Base-by-base conservation (phyloP, 2,888 invertebrate genomes). In the Drosophila mimica region DNA sequence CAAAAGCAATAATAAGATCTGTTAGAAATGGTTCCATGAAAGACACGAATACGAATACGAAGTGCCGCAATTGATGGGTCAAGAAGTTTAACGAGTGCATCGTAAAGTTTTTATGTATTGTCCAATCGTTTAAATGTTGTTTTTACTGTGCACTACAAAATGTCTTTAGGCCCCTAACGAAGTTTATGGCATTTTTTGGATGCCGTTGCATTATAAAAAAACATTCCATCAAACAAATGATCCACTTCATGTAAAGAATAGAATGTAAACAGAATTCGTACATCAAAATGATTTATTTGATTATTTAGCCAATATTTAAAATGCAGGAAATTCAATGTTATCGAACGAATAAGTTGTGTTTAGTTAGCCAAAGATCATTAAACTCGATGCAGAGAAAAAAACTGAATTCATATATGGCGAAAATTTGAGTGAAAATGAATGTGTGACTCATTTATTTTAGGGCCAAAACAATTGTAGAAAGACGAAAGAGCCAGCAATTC, bases 271-370 rank as follows among this genome's bases (percentile, higher is more conserved):
- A 38, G 54, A 76, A 74, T 62, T 69, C 65, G 46, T 60, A 49
- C 72, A 84, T 77, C 51, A 66, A 72, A 73, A 58, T 89, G 86
- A 87, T 85, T 88, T 74, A 89, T 88, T n/a, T 70, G 61, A 76
- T 83, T 83, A 83, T 81, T 79, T 79, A 62, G 70, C 30, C 74
- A 74, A 81, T 65, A 74, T 66, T 62, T 61, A 38, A 83, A 82
- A 49, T 70, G 60, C 30, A 63, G 62, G 43, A 68, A 76, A 74
- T 70, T 72, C 59, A 70, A 77, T 66, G 79, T 80, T 81, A 74
- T 79, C 73, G 49, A 64, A 46, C 67, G 74, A 84, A 81, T 87
- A 78, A 66, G 62, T 34, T 31, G 84, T 83, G 87, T 76, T 75
- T 82, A 53, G 34, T 46, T 53, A 43, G 43, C 48, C 48, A 67